Percentiles rank a stretch among this genome's conserved stretches.
Conservation (phyloP, 2,888 invertebrate species). For the Capitulum mitella region DNA sequence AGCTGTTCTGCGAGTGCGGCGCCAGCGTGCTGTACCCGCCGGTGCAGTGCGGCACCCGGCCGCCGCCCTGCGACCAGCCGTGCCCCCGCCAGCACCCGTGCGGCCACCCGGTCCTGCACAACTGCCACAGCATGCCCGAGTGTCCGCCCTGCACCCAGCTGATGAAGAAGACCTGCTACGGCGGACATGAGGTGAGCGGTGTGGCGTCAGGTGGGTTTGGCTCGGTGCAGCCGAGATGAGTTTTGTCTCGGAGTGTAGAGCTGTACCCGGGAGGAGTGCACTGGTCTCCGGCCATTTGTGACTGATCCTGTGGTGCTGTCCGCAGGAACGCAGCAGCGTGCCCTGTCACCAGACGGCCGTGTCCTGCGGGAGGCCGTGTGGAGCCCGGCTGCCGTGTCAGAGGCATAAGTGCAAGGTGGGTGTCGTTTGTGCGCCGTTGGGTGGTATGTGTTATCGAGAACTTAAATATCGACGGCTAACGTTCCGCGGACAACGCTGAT, state of each 20-base stretch:
- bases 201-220: too few relatives aligned
- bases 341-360: constrained; percentile 35
- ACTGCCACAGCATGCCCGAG: constrained; percentile 63
- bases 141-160: constrained; percentile 83
- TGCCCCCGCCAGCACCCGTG: constrained; percentile 72
- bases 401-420: constrained; percentile 55
- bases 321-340: constrained; percentile 53
- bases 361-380: constrained; percentile 48
- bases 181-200: constrained; percentile 66
- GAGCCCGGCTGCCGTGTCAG: constrained; percentile 45
- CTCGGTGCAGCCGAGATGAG: too few relatives aligned
- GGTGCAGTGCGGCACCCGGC: constrained; percentile 80
- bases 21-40: constrained; percentile 79
- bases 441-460: too few relatives aligned
- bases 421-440: too few relatives aligned
- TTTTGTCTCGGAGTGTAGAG: too few relatives aligned
- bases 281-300: too few relatives aligned
- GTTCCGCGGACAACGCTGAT: too few relatives aligned
- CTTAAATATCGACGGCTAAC: too few relatives aligned
- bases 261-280: too few relatives aligned
- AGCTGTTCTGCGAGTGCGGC: constrained; percentile 86
- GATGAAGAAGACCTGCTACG: constrained; percentile 75
- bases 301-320: too few relatives aligned
- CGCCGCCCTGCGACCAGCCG: constrained; percentile 67
- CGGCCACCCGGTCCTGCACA: constrained; percentile 72